Base-by-base conservation (phyloP, 2,888 invertebrate species). In the Myopa tessellatipennis region DNA sequence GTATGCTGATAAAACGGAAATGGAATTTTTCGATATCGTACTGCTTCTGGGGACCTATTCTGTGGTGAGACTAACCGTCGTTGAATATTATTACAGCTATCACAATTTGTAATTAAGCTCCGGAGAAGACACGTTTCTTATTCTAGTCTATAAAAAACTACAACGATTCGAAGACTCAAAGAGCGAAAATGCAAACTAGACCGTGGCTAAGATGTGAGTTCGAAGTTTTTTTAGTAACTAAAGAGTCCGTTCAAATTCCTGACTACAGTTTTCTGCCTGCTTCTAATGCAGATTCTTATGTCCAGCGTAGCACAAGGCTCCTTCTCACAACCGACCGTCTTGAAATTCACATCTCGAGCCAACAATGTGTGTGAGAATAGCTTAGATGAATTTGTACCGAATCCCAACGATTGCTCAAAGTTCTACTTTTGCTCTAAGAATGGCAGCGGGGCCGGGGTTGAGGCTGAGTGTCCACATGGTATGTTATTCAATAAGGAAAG, bases 401-500 rank as follows among this genome's bases (percentile, higher is more conserved):
- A 88, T 77, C 82, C 85, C 0, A 81, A 83, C 18, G 84, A 86
- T 26, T 88, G 88, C 67, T 84, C 85, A 10, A 80, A 85, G 74
- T 88, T 88, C 77, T 88, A 84, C 77, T 82, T 85, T 61, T 88
- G 88, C 76, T 83, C 83, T 50, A 83, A 85, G 4, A 82, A 85
- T 34, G 86, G 85, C 1, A 80, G 82, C 45, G 84, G 86, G 1
- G 83, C 87, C 36, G 77, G 86, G 1, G 83, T 87, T 34, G 77
- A 84, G 45, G 88, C 88, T 4, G 83, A 85, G 16, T 89, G 89
- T 67, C 89, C 89, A 0, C 80, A 81, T 4, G 87, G 85, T 10
- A 88, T 89, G 88, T 82, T 88, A 12, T 89, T 88, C 79, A 89
- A 89, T 80, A 78, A 85, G 4, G 80, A 83, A 16, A 88, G 83